Evolutionary conservation across 1,140 invertebrate species (phyloP), one percentile per base, ranked within the genome.

Genomic region (Drosophila eugracilis): DNA sequence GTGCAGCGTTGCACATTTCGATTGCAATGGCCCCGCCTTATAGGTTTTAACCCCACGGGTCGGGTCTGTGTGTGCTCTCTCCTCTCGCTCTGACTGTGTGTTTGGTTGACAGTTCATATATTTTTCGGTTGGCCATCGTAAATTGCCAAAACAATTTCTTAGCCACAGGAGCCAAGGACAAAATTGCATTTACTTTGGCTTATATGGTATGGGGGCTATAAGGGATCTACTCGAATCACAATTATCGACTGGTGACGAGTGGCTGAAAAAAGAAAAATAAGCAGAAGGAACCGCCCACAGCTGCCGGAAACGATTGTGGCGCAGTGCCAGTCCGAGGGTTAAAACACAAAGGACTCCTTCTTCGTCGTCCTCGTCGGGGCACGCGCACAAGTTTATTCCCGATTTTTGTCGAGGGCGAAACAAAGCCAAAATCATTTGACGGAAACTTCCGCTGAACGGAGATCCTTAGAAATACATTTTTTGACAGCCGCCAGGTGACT

Each of bases 1-100:
- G 74, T 83, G 83, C 77, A 77, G 77, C 77, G 74, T 75, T 88
- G 83, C 81, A 81, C 81, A 85, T 85, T 86, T 86, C 73, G 81
- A 80, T 86, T 85, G 57, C 58, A 69, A 85, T 85, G 67, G 53
- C 48, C 60, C 60, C 60, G 60, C 60, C 60, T 30, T 62, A 62
- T 37, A 37, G 26, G 32, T 22, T 52, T 52, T 57, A 50, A 22
- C 19, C 45, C 28, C 44, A n/a, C n/a, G n/a, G n/a, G n/a, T n/a
- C n/a, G n/a, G n/a, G n/a, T n/a, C n/a, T n/a, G n/a, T n/a, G n/a
- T 2, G 14, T 24, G 30, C 24, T n/a, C n/a, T n/a, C n/a, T n/a
- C n/a, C n/a, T n/a, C n/a, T n/a, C n/a, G n/a, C n/a, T n/a, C n/a
- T n/a, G n/a, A n/a, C n/a, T n/a, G n/a, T 17, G 42, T 32, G 44